These are phyloP conservation scores for Telenomus remus DNA, from an alignment of 1,140 invertebrate species.

Conservation along the genomic window DNA sequence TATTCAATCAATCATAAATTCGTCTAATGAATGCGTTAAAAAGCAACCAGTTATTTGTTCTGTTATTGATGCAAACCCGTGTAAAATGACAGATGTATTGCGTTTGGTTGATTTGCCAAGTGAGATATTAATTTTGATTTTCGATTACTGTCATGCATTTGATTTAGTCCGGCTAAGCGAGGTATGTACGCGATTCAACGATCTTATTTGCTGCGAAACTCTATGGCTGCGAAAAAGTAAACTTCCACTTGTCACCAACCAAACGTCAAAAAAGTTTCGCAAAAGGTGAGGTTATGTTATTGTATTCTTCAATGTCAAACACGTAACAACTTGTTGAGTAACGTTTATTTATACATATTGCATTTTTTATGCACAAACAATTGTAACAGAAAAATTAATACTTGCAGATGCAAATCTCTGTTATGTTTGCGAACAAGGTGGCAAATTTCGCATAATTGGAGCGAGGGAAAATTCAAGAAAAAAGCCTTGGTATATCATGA, in stretches of 20 bases:
- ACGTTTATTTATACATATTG: too few species aligned
- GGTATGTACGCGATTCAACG: slow-evolving; percentile 67
- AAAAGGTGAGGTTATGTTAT: slow-evolving; percentile 66
- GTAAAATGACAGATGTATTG: slow-evolving; percentile 64
- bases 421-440: slow-evolving; percentile 62
- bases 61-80: background rate
- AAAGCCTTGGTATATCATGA: slow-evolving; percentile 52
- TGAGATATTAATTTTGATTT: slow-evolving; percentile 70
- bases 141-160: slow-evolving; percentile 69
- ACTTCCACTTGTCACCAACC: slow-evolving; percentile 67
- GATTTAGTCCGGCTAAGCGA: slow-evolving; percentile 68
- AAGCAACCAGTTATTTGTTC: too few species aligned
- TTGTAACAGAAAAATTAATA: too few species aligned
- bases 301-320: slow-evolving; percentile 6
- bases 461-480: slow-evolving; percentile 70
- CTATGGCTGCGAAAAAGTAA: slow-evolving; percentile 67
- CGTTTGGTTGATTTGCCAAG: slow-evolving; percentile 67
- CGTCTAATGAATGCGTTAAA: too few species aligned
- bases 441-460: slow-evolving; percentile 70
- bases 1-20: background rate
- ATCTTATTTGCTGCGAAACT: slow-evolving; percentile 59
- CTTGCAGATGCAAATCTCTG: slow-evolving; percentile 63
- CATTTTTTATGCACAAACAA: too few species aligned
- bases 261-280: slow-evolving; percentile 63
- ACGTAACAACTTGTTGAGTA: slow-evolving; percentile 2